Evolutionary conservation across 2,113 vertebrate species (phyloP).

Genomic region (Mustela nigripes): DNA sequence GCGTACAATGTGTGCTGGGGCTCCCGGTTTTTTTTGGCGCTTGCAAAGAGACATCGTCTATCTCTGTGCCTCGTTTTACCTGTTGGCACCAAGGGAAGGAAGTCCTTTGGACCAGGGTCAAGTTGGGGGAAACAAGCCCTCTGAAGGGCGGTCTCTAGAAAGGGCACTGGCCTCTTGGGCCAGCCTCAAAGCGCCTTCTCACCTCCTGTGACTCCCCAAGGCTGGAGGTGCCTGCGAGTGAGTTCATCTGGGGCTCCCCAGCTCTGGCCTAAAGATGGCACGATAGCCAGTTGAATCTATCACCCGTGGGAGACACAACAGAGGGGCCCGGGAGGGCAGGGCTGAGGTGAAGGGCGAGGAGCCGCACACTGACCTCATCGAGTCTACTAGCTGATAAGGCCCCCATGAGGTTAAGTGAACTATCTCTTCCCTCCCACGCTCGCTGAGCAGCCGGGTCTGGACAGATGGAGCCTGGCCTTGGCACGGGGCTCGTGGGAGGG

Average conservation of each 20-base stretch:
- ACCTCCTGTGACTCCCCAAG: neutral
- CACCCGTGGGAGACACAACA: slow-evolving; percentile 62
- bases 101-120: neutral
- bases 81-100: neutral
- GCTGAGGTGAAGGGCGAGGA: slow-evolving; percentile 17
- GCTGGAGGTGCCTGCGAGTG: neutral
- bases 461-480: neutral
- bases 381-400: neutral
- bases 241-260: fast-evolving
- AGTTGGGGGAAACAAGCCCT: neutral
- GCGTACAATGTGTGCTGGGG: fast-evolving
- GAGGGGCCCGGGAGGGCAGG: neutral
- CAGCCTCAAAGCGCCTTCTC: neutral
- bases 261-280: neutral
- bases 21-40: neutral
- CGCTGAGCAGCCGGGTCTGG: neutral
- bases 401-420: neutral
- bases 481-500: neutral
- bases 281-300: slow-evolving; percentile 19
- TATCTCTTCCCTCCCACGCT: neutral
- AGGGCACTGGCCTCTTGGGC: neutral
- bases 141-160: neutral
- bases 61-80: neutral
- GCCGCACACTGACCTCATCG: neutral
- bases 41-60: neutral